Evolutionary conservation across 2,797 vertebrate genomes (phyloP), one percentile per base, ranked within the genome.

Genomic region (Buceros bicornis): DNA sequence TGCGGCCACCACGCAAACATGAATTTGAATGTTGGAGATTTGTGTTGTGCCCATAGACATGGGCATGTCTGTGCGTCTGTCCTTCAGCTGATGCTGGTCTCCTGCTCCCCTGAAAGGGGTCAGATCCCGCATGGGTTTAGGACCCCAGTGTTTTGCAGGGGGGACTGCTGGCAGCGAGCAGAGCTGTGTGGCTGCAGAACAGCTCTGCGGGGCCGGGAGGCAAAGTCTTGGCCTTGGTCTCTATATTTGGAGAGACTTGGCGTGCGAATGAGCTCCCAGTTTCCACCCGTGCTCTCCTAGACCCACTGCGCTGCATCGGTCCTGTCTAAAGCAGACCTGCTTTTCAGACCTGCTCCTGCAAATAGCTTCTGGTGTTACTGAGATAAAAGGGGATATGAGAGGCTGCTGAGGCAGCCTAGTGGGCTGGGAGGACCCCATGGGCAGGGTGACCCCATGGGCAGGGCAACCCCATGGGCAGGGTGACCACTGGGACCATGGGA

Each of bases 1-100:
- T 54, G 40, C 37, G 31, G 61, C 56, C 69, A 26, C 56, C 19
- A 0, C 3, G 6, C n/a, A 31, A 42, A 54, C 0, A 1, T 42
- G 50, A 28, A 20, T 35, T 22, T 71, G 53, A 31, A 40, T 1
- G 0, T 4, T 58, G 45, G 48, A n/a, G 70, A 11, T 17, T 19
- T 31, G n/a, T 10, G 21, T 24, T 56, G 77, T 60, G 35, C 35
- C 33, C 33, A 33, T 33, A 33, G 21, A 31, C 24, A 35, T 1
- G 4, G 11, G 4, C 6, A 3, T 1, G 10, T 19, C 37, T 35
- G 64, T 16, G 40, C 6, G 2, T 69, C 85, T 20, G 15, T 18
- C 58, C 83, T 57, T 47, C 31, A 8, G 28, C 79, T 13, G 47
- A 3, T 13, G 33, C 37, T 28, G 48, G 25, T n/a, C 47, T 57